Evolutionary conservation across 2,888 invertebrate genomes (phyloP), one percentile per base, ranked within the genome.

Genomic region (Amblyjoppa proteus): DNA sequence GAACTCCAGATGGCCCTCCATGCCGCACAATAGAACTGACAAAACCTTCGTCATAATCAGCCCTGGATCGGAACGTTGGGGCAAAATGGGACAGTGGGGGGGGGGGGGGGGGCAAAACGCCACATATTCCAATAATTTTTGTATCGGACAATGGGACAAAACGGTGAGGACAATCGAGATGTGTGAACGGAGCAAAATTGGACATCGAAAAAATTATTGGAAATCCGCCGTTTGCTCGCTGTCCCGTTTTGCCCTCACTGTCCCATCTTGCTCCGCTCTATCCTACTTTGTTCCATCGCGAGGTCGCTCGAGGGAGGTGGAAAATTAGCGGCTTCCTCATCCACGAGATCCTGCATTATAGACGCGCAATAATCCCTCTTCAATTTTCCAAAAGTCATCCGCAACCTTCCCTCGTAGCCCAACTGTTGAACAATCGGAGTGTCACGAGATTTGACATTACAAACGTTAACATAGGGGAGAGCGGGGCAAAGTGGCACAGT

Each of bases 11-110:
- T 92, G 95, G 16, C 95, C 95, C 89, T 94, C 94, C 88, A 94
- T 93, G 0, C 95, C 95, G 87, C 95, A 95, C 4, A 95, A 88
- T 41, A 94, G 89, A 81, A 95, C 95, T 95, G 49, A n/a, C 16
- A n/a, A 25, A 74, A 28, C 9, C 61, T 45, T 45, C 45, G 0
- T 45, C 45, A 45, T 45, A 45, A 13, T 45, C 45, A 45, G 3
- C 45, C 11, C 45, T 45, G 20, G 20, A 20, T 20, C 20, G 20
- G 20, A 0, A 20, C 20, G 20, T 20, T 20, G 20, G 20, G 20
- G 16, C 11, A 3, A 1, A 13, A 70, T 25, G 28, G 28, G 28
- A 2, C 28, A 31, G 28, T 31, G 1, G 28, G 28, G 28, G 2
- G 28, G 2, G 2, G 2, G 1, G 28, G 28, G 2, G 28, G 28